These are phyloP conservation scores for Coptotermes formosanus DNA, from an alignment of 1,140 invertebrate species.

Conservation along the genomic window DNA sequence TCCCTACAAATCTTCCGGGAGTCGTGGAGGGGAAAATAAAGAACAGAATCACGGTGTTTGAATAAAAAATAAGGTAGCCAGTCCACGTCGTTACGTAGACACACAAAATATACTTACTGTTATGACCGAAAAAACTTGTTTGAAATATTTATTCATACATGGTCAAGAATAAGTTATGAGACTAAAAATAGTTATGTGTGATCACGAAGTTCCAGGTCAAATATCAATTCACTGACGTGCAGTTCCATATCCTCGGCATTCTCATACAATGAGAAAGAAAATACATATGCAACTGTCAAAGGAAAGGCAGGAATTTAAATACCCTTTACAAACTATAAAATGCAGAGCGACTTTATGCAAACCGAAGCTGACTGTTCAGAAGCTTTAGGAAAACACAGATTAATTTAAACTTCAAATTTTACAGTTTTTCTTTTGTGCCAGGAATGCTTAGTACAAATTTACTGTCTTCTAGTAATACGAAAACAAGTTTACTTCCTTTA, in stretches of 20 bases:
- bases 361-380: too few relatives aligned
- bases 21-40: neutral
- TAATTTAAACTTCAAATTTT: too few relatives aligned
- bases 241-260: neutral
- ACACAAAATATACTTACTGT: neutral
- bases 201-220: neutral
- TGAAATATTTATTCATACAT: constrained; percentile 9
- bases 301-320: neutral
- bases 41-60: neutral
- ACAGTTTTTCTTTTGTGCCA: too few relatives aligned
- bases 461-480: too few relatives aligned
- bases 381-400: too few relatives aligned
- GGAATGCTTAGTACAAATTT: too few relatives aligned
- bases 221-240: neutral
- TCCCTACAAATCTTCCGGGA: neutral
- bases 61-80: neutral
- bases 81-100: neutral
- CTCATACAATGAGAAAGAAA: neutral
- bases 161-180: neutral
- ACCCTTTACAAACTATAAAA: too few relatives aligned
- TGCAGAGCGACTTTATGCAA: too few relatives aligned
- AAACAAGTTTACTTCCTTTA: too few relatives aligned
- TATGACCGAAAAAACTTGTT: neutral
- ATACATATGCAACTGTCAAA: neutral
- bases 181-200: neutral